These are phyloP conservation scores for Acheta domesticus DNA, from an alignment of 2,888 invertebrate species.

Conservation along the genomic window DNA sequence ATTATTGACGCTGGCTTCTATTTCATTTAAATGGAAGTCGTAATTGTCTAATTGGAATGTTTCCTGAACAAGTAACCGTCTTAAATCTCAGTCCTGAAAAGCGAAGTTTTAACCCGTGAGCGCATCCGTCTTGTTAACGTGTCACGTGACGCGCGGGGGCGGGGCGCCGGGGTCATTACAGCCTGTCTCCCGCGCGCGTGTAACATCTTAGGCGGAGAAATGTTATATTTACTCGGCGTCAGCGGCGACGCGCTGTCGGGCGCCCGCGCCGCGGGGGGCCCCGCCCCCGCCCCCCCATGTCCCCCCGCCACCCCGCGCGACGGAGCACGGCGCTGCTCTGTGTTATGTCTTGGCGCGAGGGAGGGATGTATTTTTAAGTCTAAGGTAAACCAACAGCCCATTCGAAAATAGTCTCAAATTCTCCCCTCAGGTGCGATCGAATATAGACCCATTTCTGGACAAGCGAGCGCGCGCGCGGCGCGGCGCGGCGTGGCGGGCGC, in stretches of 20 bases:
- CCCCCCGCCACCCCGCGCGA: neutral
- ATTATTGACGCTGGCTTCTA: too few relatives aligned
- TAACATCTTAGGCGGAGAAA: constrained; percentile 4
- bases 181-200: neutral
- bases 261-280: neutral
- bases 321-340: neutral
- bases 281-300: neutral
- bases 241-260: neutral
- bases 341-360: constrained; percentile 9
- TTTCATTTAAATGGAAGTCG: too few relatives aligned
- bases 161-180: neutral
- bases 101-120: too few relatives aligned
- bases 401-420: constrained; percentile 18
- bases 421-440: constrained; percentile 10
- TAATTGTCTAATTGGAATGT: too few relatives aligned
- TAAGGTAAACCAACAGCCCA: constrained; percentile 18
- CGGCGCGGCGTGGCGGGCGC: neutral
- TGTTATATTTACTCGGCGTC: constrained; percentile 1
- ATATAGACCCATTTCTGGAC: constrained; percentile 10
- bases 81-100: too few relatives aligned
- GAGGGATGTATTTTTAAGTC: constrained; percentile 10
- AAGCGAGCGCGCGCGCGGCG: neutral
- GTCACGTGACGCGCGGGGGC: too few relatives aligned
- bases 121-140: too few relatives aligned
- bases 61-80: too few relatives aligned